Evolutionary conservation across 2,888 invertebrate species (phyloP).

Genomic region (Stenodema calcarata): DNA sequence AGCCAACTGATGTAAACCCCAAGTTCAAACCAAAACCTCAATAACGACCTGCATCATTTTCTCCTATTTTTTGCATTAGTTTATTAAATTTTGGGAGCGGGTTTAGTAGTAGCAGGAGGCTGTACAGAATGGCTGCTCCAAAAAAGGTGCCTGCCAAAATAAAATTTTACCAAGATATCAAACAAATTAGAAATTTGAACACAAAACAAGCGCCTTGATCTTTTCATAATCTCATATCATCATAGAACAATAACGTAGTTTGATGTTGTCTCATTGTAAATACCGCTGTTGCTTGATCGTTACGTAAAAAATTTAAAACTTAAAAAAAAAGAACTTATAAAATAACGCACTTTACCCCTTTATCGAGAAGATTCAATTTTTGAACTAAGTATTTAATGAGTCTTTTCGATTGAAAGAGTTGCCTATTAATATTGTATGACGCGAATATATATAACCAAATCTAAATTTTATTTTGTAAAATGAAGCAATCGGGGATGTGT

Average conservation of each 20-base stretch:
- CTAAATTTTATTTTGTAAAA: background rate
- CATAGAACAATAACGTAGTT: constrained; percentile 43
- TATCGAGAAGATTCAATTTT: background rate
- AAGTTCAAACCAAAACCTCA: too few relatives aligned
- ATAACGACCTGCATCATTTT: too few relatives aligned
- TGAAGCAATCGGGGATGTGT: background rate
- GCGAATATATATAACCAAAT: background rate
- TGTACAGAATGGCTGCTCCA: background rate
- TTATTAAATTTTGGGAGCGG: background rate
- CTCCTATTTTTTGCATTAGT: too few relatives aligned
- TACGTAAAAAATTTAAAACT: background rate
- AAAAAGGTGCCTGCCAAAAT: constrained; percentile 14
- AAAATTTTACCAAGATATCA: constrained; percentile 15
- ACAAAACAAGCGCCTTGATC: constrained; percentile 51
- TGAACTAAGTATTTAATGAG: background rate
- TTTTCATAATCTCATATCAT: constrained; percentile 53
- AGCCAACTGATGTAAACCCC: too few relatives aligned
- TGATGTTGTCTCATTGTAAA: constrained; percentile 38
- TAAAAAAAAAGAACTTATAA: background rate
- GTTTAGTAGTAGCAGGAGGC: background rate
- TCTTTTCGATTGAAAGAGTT: background rate
- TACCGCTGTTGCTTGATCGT: constrained; percentile 24
- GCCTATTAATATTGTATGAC: background rate
- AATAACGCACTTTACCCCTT: constrained; percentile 10
- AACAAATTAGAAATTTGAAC: background rate